Evolutionary conservation across 2,113 vertebrate species (phyloP).

Genomic region (Pollimyrus isidori): DNA sequence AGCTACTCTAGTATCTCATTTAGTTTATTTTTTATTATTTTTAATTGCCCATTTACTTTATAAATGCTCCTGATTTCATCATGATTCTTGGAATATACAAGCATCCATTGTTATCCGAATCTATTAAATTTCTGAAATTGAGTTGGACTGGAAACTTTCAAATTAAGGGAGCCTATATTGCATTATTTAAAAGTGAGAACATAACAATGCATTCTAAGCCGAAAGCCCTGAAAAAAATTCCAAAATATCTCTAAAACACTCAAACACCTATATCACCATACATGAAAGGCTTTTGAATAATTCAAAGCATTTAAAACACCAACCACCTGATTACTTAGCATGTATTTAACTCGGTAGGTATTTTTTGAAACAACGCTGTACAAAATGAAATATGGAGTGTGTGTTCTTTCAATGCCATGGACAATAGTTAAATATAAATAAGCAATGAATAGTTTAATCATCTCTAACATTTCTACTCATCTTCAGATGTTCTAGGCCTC

Average conservation of each 20-base stretch:
- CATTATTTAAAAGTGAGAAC: neutral
- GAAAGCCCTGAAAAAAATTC: neutral
- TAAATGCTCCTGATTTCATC: neutral
- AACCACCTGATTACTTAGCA: neutral
- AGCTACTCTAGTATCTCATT: neutral
- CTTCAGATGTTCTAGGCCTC: neutral
- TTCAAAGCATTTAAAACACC: neutral
- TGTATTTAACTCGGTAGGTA: neutral
- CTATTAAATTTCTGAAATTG: neutral
- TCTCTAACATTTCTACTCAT: neutral
- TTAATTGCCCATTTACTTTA: neutral
- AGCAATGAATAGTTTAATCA: neutral
- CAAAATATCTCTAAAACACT: neutral
- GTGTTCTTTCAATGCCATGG: neutral
- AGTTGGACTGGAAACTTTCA: neutral
- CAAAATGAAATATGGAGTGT: neutral
- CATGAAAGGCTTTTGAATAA: neutral
- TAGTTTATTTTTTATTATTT: neutral
- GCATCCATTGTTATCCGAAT: neutral
- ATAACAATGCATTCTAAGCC: neutral
- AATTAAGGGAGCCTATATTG: neutral
- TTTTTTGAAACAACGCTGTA: neutral
- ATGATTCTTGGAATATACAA: neutral
- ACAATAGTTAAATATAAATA: neutral
- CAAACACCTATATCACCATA: neutral